Base-by-base conservation (phyloP, 2,797 vertebrate genomes). In the Buceros bicornis region DNA sequence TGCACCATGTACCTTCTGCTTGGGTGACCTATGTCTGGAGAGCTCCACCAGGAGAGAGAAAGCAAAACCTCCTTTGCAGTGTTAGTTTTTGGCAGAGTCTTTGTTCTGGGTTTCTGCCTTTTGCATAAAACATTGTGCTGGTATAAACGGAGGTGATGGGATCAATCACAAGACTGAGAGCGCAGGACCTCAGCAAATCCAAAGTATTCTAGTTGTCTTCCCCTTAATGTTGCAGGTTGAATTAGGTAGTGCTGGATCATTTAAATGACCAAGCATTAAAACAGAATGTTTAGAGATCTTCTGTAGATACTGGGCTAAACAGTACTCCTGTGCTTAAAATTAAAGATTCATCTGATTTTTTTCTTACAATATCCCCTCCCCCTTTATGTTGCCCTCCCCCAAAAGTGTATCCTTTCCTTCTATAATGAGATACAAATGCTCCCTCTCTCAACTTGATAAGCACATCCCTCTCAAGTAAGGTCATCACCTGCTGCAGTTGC, bases 401-500 rank as follows among this genome's bases (percentile, higher is more conserved):
- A 25, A 70, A 83, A 90, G 50, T 8, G 8, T 66, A 66, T 92
- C 42, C 37, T 50, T 78, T 62, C 11, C 54, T 81, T 82, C 47
- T 43, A 90, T 81, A 92, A 79, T 76, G 91, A 95, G 86, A 90
- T 77, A 91, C 29, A 60, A 82, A 61, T 66, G 56, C 47, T 87
- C 37, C 45, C 29, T 56, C 73, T 83, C 93, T 93, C 57, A 67
- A 58, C 87, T 87, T 95, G 95, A 94, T 97, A 96, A 95, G 89
- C 61, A 16, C 1, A 57, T 93, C 90, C 87, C 65, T 69, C 82
- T 62, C 13, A 3, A 90, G 86, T 82, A 87, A 97, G 96, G 94
- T 95, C 95, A 95, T 96, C 90, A 93, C 31, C 67, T 88, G 66
- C 73, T 85, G 90, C 86, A 84, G 97, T 98, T 98, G 97, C 97